Base-by-base conservation (phyloP, 2,888 invertebrate species). In the Scotopteryx bipunctaria region DNA sequence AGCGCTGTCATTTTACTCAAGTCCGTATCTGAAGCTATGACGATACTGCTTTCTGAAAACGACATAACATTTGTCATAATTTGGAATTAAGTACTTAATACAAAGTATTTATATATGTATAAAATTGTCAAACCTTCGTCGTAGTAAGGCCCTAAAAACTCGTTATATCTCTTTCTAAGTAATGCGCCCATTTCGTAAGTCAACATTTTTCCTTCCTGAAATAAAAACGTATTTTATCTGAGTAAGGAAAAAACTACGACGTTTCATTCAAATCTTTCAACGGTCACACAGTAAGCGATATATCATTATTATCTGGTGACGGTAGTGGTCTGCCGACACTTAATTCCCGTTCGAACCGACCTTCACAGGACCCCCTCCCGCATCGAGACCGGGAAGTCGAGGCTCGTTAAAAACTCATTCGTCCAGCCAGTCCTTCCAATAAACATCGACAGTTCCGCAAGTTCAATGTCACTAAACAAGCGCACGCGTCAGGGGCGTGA, bases 1-100 rank as follows among this genome's bases (percentile, higher is more conserved):
- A 94, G 86, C 0, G 94, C 94, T 23, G 94, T 94, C 92, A 94
- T 94, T 78, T 95, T 93, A 14, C 96, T 95, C 54, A 95, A 84
- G 61, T 95, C 93, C 57, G 92, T 93, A 73, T 94, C 94, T 0
- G 95, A 94, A 45, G 94, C 93, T 57, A 92, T 89, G 49, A 92
- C 92, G 23, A 85, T 72, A 57, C 83, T 86, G 55, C 70, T 77
- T 15, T 81, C 86, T 85, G 35, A 49, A 48, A 48, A 8, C 9
- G 8, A 41, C 25, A 11, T 16, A 13, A 19, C 13, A 16, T 9
- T 17, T 31, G 8, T 14, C n/a, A n/a, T n/a, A n/a, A n/a, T n/a
- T n/a, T n/a, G n/a, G n/a, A n/a, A n/a, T n/a, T n/a, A n/a, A n/a
- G n/a, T n/a, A n/a, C n/a, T n/a, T n/a, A n/a, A n/a, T n/a, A n/a